Conservation (phyloP, 1,140 invertebrate genomes). For the Drosophila subpulchrella region DNA sequence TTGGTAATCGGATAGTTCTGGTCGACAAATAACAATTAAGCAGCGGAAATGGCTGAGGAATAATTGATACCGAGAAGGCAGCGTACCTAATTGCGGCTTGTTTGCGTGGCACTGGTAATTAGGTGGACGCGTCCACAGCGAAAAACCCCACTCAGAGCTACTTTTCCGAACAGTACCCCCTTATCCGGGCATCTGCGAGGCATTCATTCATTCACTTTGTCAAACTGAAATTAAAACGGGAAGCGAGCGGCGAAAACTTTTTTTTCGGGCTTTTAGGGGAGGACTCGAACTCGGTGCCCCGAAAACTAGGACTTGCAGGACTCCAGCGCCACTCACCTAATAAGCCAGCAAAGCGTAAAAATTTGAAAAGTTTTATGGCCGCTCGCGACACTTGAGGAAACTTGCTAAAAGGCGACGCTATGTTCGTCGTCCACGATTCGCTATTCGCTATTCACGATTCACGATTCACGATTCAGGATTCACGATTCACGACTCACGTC, state of each 20-base stretch:
- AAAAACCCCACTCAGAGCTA: not conserved
- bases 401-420: constrained; percentile 20
- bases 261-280: constrained; percentile 1
- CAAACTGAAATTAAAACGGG: constrained; percentile 56
- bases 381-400: constrained; percentile 46
- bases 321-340: constrained; percentile 50
- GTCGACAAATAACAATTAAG: not conserved
- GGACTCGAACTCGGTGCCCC: too few species aligned
- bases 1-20: constrained; percentile 20
- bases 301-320: constrained; percentile 21
- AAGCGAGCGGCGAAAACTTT: constrained; percentile 29
- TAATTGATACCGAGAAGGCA: constrained; percentile 22
- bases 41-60: not conserved
- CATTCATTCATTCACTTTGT: constrained; percentile 53
- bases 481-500: constrained; percentile 14
- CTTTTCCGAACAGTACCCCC: not conserved
- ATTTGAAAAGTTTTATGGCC: constrained; percentile 63
- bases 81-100: constrained; percentile 28
- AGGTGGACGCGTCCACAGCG: constrained; percentile 17
- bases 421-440: not conserved
- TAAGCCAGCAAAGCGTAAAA: constrained; percentile 60
- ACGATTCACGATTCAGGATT: not conserved
- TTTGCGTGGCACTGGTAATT: constrained; percentile 16
- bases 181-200: constrained; percentile 16
- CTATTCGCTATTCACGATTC: not conserved